Conservation (phyloP, 2,113 vertebrate genomes). For the Vireo altiloquus region DNA sequence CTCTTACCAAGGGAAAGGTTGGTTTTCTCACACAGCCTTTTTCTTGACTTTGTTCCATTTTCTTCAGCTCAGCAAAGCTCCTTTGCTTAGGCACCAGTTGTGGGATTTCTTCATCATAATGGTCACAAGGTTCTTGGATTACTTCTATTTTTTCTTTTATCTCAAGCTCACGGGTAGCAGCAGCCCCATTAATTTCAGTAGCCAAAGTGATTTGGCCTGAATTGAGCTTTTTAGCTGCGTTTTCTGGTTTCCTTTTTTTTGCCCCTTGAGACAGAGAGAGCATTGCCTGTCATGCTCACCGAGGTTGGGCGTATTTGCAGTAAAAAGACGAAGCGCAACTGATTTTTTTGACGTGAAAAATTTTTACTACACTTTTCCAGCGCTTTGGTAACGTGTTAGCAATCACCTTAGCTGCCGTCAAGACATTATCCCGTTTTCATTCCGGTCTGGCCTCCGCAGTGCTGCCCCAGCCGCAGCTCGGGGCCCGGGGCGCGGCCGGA, state of each 20-base stretch:
- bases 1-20: neutral
- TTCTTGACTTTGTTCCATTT: neutral
- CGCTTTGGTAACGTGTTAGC: neutral
- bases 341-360: neutral
- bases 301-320: constrained; percentile 29
- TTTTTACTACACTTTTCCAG: neutral
- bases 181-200: neutral
- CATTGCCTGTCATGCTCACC: neutral
- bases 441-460: accelerated
- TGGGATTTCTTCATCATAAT: constrained; percentile 7
- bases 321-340: neutral
- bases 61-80: neutral
- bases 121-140: neutral
- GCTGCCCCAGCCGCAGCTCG: too few relatives aligned
- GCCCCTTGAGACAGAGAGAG: neutral
- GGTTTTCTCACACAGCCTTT: neutral
- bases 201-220: neutral
- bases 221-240: neutral
- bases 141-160: neutral
- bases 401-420: neutral
- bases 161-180: neutral
- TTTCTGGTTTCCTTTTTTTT: neutral
- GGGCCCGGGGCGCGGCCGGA: neutral
- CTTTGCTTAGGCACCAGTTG: constrained; percentile 14
- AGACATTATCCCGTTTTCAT: accelerated